Conservation (phyloP, 2,888 invertebrate genomes). For the Nemoura dubitans region DNA sequence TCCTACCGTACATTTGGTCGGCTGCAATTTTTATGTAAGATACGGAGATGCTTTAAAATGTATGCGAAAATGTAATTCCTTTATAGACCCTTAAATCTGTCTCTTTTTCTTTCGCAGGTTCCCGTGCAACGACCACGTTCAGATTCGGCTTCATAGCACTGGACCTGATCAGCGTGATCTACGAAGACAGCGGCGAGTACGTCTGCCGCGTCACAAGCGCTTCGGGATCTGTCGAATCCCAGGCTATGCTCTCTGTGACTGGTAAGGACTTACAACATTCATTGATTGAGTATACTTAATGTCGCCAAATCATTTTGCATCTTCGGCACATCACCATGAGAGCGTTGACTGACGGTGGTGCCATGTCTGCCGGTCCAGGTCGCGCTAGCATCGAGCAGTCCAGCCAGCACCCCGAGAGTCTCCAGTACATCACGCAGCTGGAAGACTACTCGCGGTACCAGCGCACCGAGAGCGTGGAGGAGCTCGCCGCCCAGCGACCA, state of each 20-base stretch:
- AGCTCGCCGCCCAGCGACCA: constrained; percentile 81
- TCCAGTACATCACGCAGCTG: constrained; percentile 88
- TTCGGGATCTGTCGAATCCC: constrained; percentile 87
- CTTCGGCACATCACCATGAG: too few relatives aligned
- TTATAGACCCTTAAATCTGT: too few relatives aligned
- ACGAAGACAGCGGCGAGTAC: constrained; percentile 90
- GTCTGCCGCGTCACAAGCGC: constrained; percentile 88
- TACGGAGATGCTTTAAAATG: too few relatives aligned
- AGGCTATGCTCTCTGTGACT: constrained; percentile 81
- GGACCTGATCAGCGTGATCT: constrained; percentile 86
- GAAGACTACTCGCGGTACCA: constrained; percentile 91
- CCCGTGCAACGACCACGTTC: constrained; percentile 93
- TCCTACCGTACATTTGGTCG: too few relatives aligned
- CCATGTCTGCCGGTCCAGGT: constrained; percentile 60
- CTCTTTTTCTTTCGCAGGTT: constrained; percentile 69
- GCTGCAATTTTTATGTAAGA: too few relatives aligned
- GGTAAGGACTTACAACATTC: constrained; percentile 57
- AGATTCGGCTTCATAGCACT: constrained; percentile 98
- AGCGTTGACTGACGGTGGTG: not conserved
- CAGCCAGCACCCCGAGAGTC: constrained; percentile 90
- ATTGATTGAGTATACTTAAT: too few relatives aligned
- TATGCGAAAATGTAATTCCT: not conserved
- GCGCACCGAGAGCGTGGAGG: constrained; percentile 85
- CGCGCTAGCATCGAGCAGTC: constrained; percentile 86
- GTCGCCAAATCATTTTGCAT: not conserved